Percentiles rank a stretch among this genome's conserved stretches.
phyloP scores from a whole-genome alignment of 2,113 vertebrate genomes.

The Ptilorrhoa leucosticta region DNA sequence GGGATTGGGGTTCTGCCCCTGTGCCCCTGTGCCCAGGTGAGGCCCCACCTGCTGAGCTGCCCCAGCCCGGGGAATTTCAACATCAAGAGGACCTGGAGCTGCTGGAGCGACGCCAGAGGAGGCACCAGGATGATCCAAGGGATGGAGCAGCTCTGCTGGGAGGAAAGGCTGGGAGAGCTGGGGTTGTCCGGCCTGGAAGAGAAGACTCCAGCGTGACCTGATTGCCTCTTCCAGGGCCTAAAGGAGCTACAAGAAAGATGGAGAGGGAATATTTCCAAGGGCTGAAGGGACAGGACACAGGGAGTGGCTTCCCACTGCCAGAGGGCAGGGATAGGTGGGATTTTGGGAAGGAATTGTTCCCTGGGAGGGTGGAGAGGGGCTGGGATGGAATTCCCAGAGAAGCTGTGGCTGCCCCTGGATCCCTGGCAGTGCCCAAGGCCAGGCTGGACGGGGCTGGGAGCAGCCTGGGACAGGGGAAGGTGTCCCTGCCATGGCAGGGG shows the following conservation, averaged over 20 bases:
- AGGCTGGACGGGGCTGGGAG: neutral
- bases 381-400: neutral
- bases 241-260: too few relatives aligned
- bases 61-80: neutral
- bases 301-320: neutral
- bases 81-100: neutral
- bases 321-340: neutral
- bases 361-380: neutral
- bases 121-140: neutral
- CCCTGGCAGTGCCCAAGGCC: neutral
- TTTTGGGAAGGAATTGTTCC: neutral
- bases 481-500: neutral
- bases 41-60: neutral
- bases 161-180: neutral
- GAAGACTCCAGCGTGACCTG: neutral
- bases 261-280: neutral
- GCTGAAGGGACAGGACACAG: accelerated
- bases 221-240: neutral
- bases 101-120: neutral
- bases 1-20: neutral
- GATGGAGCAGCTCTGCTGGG: neutral
- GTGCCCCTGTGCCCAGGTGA: neutral
- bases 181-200: neutral
- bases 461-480: neutral
- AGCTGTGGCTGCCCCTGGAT: neutral